Base-by-base conservation (phyloP, 2,797 vertebrate species). In the Megaceryle alcyon region DNA sequence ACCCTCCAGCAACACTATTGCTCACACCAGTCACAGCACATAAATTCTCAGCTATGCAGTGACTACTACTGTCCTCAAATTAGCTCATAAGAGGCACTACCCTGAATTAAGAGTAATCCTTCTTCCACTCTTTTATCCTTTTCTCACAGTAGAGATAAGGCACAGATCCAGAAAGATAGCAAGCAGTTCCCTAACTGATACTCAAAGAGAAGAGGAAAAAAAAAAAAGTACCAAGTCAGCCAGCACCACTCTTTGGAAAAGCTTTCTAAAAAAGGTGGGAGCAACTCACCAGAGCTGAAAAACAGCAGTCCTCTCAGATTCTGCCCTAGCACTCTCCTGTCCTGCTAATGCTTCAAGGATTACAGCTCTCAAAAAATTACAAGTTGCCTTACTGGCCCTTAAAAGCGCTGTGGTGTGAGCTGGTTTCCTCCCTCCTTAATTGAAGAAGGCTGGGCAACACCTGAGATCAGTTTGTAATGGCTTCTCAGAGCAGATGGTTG, bases 11-110 rank as follows among this genome's bases (percentile, higher is more conserved):
- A 75, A 14, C 25, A 8, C 10, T 46, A 37, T 10, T 3, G 3
- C 25, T 73, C 46, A 11, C 29, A 37, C 25, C 53, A 79, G 12
- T 14, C 20, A 60, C 15, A 31, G 9, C 63, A 75, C 14, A 60
- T 1, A 16, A 63, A 1, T 20, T n/a, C 35, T 33, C 69, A 79
- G 46, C 48, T 25, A 16, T 3, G 1, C 0, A 0, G 17, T 7
- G 4, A 37, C n/a, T 33, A 19, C 41, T 28, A 5, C 63, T 60
- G 7, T 22, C 26, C 15, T 9, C 15, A 64, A 18, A 37, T 26
- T 7, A 60, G 15, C 53, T 39, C 9, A 0, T n/a, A 48, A 41
- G 8, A 81, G 28, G 19, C 37, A 31, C 20, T 11, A 10, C 6
- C 9, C 39, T 19, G 12, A 63, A 16, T 25, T 39, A 61, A 73